Base-by-base conservation (phyloP, 2,797 vertebrate species). In the Lindbergichthys nudifrons region DNA sequence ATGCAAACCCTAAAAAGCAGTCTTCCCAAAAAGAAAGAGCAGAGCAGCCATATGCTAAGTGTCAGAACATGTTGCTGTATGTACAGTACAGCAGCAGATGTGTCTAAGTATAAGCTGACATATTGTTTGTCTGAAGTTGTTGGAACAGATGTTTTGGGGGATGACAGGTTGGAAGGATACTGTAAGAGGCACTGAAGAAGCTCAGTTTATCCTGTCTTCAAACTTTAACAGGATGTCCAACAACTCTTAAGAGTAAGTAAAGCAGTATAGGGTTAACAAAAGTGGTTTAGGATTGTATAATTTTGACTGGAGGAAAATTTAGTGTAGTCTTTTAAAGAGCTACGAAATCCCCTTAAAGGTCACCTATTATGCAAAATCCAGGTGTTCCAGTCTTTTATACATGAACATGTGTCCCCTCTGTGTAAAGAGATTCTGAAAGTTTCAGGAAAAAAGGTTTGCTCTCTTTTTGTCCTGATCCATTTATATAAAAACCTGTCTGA, bases 71-170 rank as follows among this genome's bases (percentile, higher is more conserved):
- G 21, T 8, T 30, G 50, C 60, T 39, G 45, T 48, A 11, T 69
- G 70, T 67, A 76, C 48, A 15, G 59, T 65, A 76, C 48, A 13
- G 57, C 69, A 74, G 70, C 90, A 90, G 77, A 87, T 87, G 85
- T 79, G 72, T 75, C 45, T 21, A 3, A 70, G 65, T 64, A 69
- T 70, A 80, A 72, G 32, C 74, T 77, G 67, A 88, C 72, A 74
- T 66, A 79, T 56, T 81, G 67, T 72, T 68, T 30, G 63, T 80
- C 64, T 73, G 53, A 83, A 73, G 71, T 74, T 80, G 73, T 41
- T 76, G 26, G 48, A 86, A 59, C 79, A 89, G 86, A 79, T 81
- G 79, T 70, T 72, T 65, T 15, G 7, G 14, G 64, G 23, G 42
- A 47, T 50, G 53, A 54, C 15, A 52, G 8, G 5, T 42, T 48